phyloP scores from a whole-genome alignment of 2,888 invertebrate species.

The Lithophane socia region DNA sequence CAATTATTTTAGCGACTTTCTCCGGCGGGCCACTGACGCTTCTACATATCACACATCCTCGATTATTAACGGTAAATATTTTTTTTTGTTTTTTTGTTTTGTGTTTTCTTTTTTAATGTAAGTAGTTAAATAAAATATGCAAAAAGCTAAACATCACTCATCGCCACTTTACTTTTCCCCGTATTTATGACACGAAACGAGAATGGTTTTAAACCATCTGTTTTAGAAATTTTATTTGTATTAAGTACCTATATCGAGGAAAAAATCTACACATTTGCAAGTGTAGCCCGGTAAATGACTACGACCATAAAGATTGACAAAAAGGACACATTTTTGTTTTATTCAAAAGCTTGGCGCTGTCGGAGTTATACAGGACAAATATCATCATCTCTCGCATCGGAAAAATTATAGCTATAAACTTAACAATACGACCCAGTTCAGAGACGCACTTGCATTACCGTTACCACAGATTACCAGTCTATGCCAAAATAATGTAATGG shows the following conservation, averaged over 20 bases:
- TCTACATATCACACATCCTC: slow-evolving; percentile 80
- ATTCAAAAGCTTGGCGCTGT: neutral
- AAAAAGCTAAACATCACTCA: neutral
- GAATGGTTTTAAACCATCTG: neutral
- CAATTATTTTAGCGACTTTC: slow-evolving; percentile 76
- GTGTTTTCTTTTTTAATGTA: too few relatives aligned
- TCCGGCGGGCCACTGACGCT: slow-evolving; percentile 81
- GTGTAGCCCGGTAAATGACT: neutral
- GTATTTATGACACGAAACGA: neutral
- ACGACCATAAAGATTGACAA: neutral
- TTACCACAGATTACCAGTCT: too few relatives aligned
- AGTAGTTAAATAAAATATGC: neutral
- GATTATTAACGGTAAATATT: slow-evolving; percentile 81
- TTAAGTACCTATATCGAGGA: neutral
- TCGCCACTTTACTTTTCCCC: neutral
- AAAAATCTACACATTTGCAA: neutral
- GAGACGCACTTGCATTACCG: neutral
- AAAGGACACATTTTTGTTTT: neutral
- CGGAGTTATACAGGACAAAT: neutral
- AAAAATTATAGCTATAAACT: neutral
- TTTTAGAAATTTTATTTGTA: neutral
- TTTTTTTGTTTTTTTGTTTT: too few relatives aligned
- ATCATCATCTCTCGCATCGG: neutral
- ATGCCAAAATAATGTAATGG: too few relatives aligned
- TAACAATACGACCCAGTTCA: neutral